Evolutionary conservation across 2,113 vertebrate genomes (phyloP).

Genomic region (Callocephalon fimbriatum): DNA sequence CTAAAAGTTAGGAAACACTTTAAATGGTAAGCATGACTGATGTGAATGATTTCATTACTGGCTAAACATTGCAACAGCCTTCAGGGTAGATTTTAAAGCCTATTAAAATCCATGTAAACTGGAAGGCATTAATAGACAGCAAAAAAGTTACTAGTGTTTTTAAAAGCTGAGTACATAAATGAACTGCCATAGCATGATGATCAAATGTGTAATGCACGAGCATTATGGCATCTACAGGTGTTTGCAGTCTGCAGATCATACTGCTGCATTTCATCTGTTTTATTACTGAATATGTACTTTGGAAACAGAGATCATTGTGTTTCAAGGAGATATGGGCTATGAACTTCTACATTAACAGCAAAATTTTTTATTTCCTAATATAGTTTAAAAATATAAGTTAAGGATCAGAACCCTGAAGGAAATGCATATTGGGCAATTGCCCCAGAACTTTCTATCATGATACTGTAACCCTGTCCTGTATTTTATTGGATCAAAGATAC

Average conservation of each 20-base stretch:
- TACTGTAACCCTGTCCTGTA: neutral
- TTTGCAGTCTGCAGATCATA: neutral
- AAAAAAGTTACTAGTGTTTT: neutral
- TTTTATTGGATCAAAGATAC: neutral
- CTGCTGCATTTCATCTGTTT: neutral
- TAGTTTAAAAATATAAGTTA: neutral
- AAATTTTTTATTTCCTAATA: neutral
- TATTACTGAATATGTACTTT: neutral
- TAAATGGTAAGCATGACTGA: neutral
- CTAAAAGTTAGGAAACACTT: neutral
- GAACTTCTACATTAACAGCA: neutral
- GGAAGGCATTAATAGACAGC: neutral
- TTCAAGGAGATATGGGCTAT: neutral
- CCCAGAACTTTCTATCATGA: neutral
- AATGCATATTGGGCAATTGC: neutral
- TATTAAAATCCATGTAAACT: neutral
- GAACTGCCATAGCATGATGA: neutral
- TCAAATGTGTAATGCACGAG: neutral
- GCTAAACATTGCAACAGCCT: neutral
- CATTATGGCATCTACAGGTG: neutral
- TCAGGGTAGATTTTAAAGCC: neutral
- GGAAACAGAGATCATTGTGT: neutral
- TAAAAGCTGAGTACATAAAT: neutral
- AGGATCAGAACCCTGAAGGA: neutral
- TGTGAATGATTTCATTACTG: neutral